These are phyloP conservation scores for Acanthosepion esculentum DNA, from an alignment of 2,888 invertebrate species.

Conservation along the genomic window DNA sequence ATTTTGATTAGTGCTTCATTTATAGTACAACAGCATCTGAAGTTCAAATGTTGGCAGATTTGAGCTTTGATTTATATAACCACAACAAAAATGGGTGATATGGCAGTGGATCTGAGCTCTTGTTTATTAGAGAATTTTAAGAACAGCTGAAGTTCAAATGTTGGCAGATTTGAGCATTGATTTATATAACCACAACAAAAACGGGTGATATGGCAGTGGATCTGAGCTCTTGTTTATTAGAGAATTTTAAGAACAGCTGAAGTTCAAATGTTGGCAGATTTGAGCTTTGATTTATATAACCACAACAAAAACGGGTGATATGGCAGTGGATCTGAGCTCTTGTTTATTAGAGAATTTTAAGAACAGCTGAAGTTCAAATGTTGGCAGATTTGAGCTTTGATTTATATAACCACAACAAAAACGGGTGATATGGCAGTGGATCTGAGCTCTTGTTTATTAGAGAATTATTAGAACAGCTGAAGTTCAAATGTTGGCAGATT, in stretches of 20 bases:
- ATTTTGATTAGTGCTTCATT: conserved; percentile 33
- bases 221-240: too few species aligned
- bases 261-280: background rate
- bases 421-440: too few species aligned
- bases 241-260: too few species aligned
- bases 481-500: background rate
- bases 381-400: background rate
- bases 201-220: too few species aligned
- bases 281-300: background rate
- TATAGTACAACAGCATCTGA: background rate
- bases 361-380: background rate
- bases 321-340: background rate
- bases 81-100: background rate
- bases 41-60: background rate
- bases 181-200: background rate
- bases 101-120: background rate
- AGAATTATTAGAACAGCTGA: too few species aligned
- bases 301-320: background rate
- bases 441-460: too few species aligned
- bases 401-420: background rate
- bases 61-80: background rate
- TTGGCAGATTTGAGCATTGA: background rate
- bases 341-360: background rate
- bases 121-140: background rate
- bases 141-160: background rate